Evolutionary conservation across 1,140 invertebrate species (phyloP).

Genomic region (Maconellicoccus hirsutus): DNA sequence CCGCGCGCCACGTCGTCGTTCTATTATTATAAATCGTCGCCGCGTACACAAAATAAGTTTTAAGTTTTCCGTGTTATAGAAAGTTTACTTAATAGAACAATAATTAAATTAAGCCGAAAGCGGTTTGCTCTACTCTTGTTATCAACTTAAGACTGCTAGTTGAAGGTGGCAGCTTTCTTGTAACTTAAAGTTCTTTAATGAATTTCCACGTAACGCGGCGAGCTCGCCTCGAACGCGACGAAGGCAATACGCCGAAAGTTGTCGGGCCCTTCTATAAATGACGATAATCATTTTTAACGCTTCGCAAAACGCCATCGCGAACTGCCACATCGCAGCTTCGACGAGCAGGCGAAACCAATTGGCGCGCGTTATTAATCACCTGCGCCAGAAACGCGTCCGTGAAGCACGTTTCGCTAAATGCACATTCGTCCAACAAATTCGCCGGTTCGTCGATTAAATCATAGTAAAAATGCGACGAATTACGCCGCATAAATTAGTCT

Average conservation of each 20-base stretch:
- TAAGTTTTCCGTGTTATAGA: not conserved
- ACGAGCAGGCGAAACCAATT: no score
- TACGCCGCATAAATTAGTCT: no score
- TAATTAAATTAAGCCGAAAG: constrained; percentile 5
- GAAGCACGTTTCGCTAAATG: no score
- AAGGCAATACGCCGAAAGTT: no score
- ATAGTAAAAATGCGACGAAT: no score
- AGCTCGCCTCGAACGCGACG: not conserved
- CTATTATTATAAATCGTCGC: constrained; percentile 2
- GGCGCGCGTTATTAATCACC: no score
- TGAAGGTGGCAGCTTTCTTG: constrained; percentile 7
- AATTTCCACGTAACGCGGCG: not conserved
- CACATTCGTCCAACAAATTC: no score
- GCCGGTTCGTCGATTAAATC: no score
- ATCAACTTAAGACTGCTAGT: not conserved
- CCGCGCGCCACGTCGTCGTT: not conserved
- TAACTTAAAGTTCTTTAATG: not conserved
- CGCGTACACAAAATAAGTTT: not conserved
- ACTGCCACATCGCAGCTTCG: no score
- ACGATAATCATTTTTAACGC: constrained; percentile 1
- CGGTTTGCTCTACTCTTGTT: not conserved
- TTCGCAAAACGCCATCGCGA: not conserved
- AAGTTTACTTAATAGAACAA: constrained; percentile 9
- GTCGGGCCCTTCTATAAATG: not conserved
- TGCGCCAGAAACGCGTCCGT: no score